phyloP scores from a whole-genome alignment of 2,888 invertebrate genomes.

The Lumbricus terrestris region DNA sequence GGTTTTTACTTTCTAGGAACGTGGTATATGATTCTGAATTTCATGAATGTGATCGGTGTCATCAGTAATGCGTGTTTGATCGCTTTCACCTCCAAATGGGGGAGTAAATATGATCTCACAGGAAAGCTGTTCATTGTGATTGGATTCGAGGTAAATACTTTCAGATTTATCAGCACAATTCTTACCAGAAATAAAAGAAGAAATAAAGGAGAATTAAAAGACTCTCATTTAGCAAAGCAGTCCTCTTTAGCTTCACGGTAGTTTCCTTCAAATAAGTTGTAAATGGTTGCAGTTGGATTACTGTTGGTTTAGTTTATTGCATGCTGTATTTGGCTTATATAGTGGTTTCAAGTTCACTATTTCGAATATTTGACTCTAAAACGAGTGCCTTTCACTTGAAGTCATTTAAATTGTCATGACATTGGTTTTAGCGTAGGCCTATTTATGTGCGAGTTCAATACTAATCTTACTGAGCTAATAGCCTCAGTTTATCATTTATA shows the following conservation, averaged over 20 bases:
- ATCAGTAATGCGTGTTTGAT: conserved; percentile 62
- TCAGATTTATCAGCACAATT: background rate
- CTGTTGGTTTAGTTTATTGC: background rate
- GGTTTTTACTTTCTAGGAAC: conserved; percentile 51
- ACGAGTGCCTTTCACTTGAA: background rate
- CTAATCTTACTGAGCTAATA: background rate
- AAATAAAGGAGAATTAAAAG: background rate
- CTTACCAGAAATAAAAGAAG: background rate
- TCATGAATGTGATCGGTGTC: conserved; percentile 61
- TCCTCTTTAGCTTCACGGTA: background rate
- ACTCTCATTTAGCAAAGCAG: background rate
- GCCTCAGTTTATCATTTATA: background rate
- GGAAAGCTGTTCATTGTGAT: conserved; percentile 56
- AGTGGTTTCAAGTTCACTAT: background rate
- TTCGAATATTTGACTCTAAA: background rate
- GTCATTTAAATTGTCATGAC: background rate
- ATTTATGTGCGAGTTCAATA: background rate
- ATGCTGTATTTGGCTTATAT: background rate
- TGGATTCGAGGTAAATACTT: conserved; percentile 53
- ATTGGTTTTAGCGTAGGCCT: background rate
- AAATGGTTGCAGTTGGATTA: background rate
- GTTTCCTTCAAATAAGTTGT: background rate
- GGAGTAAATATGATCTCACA: conserved; percentile 40
- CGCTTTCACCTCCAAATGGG: conserved; percentile 59
- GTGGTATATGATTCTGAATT: conserved; percentile 60